These are phyloP conservation scores for Helarctos malayanus DNA, from an alignment of 2,797 vertebrate genomes.

Conservation along the genomic window DNA sequence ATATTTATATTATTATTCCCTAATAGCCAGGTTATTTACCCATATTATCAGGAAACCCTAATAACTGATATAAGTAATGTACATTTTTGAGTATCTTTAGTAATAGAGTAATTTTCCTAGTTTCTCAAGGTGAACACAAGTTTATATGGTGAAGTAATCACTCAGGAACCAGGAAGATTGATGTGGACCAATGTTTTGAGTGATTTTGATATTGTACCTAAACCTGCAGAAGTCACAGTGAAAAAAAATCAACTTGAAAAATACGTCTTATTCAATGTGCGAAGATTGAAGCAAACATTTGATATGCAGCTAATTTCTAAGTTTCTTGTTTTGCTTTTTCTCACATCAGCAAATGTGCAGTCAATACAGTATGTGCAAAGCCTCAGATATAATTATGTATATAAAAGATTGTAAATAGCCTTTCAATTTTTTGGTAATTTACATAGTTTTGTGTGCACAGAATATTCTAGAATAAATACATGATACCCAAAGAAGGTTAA, in stretches of 20 bases:
- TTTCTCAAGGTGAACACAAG: neutral
- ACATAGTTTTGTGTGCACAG: slow-evolving; percentile 63
- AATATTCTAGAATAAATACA: slow-evolving; percentile 50
- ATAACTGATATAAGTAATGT: neutral
- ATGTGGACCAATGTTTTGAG: neutral
- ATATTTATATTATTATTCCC: neutral
- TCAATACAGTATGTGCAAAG: slow-evolving; percentile 67
- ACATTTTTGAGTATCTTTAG: neutral
- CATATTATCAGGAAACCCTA: neutral
- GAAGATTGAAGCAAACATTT: slow-evolving; percentile 47
- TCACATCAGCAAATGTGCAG: slow-evolving; percentile 72
- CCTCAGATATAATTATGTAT: slow-evolving; percentile 62
- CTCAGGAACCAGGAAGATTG: neutral
- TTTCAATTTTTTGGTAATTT: slow-evolving; percentile 54
- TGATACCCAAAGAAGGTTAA: slow-evolving; percentile 55
- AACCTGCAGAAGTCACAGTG: neutral
- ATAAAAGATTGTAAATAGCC: slow-evolving; percentile 70
- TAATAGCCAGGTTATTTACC: neutral
- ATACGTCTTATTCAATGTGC: slow-evolving; percentile 34
- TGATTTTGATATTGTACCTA: neutral
- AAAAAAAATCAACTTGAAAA: slow-evolving; percentile 63
- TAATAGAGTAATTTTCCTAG: neutral
- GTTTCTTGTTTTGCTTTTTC: slow-evolving; percentile 71
- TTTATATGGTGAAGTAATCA: slow-evolving; percentile 17
- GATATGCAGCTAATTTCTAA: slow-evolving; percentile 61